Conservation (phyloP, 2,888 invertebrate species). For the Amphimallon solstitiale region DNA sequence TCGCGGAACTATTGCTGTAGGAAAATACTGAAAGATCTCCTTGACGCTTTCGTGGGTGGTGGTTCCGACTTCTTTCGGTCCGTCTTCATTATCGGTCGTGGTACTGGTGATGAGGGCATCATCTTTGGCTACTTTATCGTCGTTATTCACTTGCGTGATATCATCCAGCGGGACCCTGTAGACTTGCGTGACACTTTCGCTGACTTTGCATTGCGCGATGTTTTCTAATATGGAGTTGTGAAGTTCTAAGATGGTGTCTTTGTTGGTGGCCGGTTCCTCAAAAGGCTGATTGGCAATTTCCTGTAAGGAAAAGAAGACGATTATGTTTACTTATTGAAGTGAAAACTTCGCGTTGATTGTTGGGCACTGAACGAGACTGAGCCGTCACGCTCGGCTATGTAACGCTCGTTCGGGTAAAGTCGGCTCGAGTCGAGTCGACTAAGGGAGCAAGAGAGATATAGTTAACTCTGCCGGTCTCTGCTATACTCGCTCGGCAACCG, state of each 20-base stretch:
- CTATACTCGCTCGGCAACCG: no score
- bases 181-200: slow-evolving; percentile 28
- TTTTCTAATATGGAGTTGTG: slow-evolving; percentile 29
- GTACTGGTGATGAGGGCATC: no score
- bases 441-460: no score
- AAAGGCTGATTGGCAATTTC: slow-evolving; percentile 21
- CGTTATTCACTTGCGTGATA: slow-evolving; percentile 8
- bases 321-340: neutral
- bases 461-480: no score
- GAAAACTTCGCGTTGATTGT: no score
- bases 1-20: slow-evolving; percentile 14
- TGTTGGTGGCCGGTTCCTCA: slow-evolving; percentile 9
- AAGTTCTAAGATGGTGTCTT: slow-evolving; percentile 26
- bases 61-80: neutral
- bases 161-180: slow-evolving; percentile 26
- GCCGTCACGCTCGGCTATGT: no score
- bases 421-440: no score
- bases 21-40: slow-evolving; percentile 32
- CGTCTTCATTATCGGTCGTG: neutral
- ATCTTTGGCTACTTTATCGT: slow-evolving; percentile 12
- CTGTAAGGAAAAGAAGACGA: slow-evolving; percentile 23
- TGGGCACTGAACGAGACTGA: no score
- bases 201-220: slow-evolving; percentile 27
- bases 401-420: no score
- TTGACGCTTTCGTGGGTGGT: slow-evolving; percentile 3